These are phyloP conservation scores for Phyllotreta cruciferae DNA, from an alignment of 2,888 invertebrate genomes.

Conservation along the genomic window DNA sequence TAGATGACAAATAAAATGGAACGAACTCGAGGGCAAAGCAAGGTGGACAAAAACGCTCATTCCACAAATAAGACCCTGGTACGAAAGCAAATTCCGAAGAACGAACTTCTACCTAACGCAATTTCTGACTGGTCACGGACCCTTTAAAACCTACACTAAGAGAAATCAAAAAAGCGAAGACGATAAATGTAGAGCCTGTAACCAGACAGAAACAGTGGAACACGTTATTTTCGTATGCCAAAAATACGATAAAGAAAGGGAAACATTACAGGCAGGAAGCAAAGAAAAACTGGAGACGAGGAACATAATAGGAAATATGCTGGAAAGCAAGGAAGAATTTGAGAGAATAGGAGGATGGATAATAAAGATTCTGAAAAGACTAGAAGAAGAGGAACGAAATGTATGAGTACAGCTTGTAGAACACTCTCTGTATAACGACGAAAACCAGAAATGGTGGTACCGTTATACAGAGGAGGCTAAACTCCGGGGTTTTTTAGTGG, in stretches of 20 bases:
- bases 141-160: not conserved
- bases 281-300: not conserved
- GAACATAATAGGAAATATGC: not conserved
- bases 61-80: not conserved
- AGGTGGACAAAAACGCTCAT: slow-evolving; percentile 4
- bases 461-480: too few relatives aligned
- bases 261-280: not conserved
- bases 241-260: not conserved
- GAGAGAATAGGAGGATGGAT: not conserved
- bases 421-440: too few relatives aligned
- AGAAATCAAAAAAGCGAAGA: not conserved
- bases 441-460: too few relatives aligned
- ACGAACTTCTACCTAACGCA: not conserved
- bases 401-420: not conserved
- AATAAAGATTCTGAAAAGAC: slow-evolving; percentile 1
- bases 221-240: not conserved
- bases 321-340: slow-evolving; percentile 1
- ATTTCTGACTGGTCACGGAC: not conserved
- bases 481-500: too few relatives aligned
- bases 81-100: not conserved
- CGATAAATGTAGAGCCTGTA: not conserved
- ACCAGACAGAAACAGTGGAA: not conserved
- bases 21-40: not conserved
- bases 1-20: slow-evolving; percentile 20
- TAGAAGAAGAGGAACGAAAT: not conserved